phyloP scores from a whole-genome alignment of 2,113 vertebrate genomes.

The Macquaria australasica region DNA sequence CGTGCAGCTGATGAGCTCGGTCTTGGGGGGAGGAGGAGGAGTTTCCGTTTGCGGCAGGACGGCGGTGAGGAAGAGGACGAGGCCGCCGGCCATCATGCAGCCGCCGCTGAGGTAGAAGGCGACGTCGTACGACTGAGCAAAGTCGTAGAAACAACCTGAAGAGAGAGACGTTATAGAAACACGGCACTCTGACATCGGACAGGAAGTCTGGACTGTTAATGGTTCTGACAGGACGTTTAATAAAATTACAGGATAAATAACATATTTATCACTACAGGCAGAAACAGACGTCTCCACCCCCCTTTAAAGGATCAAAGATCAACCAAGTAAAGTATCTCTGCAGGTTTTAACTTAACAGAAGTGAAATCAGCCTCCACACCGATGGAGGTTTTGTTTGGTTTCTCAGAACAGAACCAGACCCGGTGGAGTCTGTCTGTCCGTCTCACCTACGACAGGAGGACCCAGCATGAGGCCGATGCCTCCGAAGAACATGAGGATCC shows the following conservation, averaged over 20 bases:
- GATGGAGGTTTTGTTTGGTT: too few species aligned
- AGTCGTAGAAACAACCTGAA: constrained; percentile 8
- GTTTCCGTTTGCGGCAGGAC: background rate
- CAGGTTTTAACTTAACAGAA: too few species aligned
- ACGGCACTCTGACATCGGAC: background rate
- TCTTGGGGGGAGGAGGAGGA: background rate
- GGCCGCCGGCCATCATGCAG: background rate
- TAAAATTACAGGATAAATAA: too few species aligned
- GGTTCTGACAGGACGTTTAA: too few species aligned
- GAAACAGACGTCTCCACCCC: too few species aligned
- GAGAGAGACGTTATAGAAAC: background rate
- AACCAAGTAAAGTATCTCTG: too few species aligned
- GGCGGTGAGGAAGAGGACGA: background rate
- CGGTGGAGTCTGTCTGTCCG: too few species aligned
- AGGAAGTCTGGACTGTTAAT: too few species aligned
- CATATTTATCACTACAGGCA: too few species aligned
- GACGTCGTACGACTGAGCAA: background rate
- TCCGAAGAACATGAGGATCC: constrained; percentile 21
- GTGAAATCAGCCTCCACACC: too few species aligned
- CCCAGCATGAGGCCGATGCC: background rate
- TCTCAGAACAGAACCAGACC: too few species aligned
- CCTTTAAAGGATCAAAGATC: too few species aligned
- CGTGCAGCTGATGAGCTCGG: background rate
- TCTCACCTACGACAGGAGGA: constrained; percentile 14
- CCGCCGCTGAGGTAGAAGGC: background rate